phyloP scores from a whole-genome alignment of 1,140 invertebrate species.

The Cherax quadricarinatus region DNA sequence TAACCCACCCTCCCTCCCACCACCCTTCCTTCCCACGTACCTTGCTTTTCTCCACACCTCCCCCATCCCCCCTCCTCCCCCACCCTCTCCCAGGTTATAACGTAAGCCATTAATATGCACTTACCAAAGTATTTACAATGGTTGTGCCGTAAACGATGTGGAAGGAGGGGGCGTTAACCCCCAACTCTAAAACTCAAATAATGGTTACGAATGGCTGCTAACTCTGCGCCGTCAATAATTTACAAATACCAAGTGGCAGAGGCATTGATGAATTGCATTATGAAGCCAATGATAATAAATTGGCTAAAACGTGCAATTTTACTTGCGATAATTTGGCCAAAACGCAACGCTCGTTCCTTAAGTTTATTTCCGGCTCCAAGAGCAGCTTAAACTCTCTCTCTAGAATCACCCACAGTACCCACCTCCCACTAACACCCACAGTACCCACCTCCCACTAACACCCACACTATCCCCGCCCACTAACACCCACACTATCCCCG shows the following conservation, averaged over 20 bases:
- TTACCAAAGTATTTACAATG: background rate
- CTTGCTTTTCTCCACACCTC: background rate
- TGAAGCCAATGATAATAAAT: slow-evolving; percentile 41
- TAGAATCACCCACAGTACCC: too few species aligned
- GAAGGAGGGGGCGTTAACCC: background rate
- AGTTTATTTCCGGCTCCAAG: background rate
- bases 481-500: too few species aligned
- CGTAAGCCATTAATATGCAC: background rate
- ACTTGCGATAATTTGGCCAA: slow-evolving; percentile 30
- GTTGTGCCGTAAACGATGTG: slow-evolving; percentile 8
- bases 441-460: too few species aligned
- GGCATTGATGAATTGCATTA: slow-evolving; percentile 37
- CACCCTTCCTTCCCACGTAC: too few species aligned
- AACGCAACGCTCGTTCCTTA: background rate
- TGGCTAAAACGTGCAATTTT: slow-evolving; percentile 33
- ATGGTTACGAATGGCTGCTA: slow-evolving; percentile 28
- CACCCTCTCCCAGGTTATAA: background rate
- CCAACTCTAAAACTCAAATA: slow-evolving; percentile 12
- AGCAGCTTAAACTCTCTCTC: too few species aligned
- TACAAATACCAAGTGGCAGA: slow-evolving; percentile 39
- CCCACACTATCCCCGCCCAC: too few species aligned
- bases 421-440: too few species aligned
- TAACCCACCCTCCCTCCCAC: background rate
- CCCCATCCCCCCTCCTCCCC: background rate
- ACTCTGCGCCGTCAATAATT: slow-evolving; percentile 32